These are phyloP conservation scores for Oryzias curvinotus DNA, from an alignment of 2,113 vertebrate genomes.

Conservation along the genomic window DNA sequence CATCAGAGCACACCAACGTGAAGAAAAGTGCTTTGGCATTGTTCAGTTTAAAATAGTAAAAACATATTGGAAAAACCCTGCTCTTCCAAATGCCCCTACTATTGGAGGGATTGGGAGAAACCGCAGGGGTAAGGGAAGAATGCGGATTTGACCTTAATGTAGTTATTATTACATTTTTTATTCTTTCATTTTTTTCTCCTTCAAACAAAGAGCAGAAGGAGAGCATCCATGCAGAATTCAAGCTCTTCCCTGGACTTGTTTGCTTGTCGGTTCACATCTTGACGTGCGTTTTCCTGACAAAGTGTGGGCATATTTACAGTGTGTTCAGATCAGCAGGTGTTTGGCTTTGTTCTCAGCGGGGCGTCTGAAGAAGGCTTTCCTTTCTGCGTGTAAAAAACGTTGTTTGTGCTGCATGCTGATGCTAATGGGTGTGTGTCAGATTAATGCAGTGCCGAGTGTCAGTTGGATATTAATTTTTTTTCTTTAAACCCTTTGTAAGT, in stretches of 20 bases:
- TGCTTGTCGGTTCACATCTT: not conserved
- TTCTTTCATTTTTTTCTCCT: no score
- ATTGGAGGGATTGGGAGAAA: no score
- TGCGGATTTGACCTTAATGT: no score
- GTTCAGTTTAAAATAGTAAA: no score
- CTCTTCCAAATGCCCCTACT: no score
- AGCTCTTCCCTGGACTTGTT: not conserved
- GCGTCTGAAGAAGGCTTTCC: not conserved
- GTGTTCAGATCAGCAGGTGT: slow-evolving; percentile 18
- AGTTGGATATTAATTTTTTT: not conserved
- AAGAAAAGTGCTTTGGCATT: no score
- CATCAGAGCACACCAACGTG: no score
- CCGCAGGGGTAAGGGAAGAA: no score
- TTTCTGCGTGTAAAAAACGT: not conserved
- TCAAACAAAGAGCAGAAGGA: not conserved
- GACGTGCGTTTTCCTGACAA: slow-evolving; percentile 3
- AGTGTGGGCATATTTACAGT: not conserved
- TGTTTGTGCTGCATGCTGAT: not conserved
- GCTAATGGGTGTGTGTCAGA: not conserved
- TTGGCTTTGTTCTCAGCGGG: slow-evolving; percentile 15
- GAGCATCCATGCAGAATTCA: not conserved
- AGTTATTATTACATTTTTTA: no score
- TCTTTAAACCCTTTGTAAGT: not conserved
- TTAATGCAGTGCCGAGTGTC: not conserved
- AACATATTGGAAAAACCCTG: no score